Evolutionary conservation across 2,113 vertebrate species (phyloP).

Genomic region (Microcebus jonahi): DNA sequence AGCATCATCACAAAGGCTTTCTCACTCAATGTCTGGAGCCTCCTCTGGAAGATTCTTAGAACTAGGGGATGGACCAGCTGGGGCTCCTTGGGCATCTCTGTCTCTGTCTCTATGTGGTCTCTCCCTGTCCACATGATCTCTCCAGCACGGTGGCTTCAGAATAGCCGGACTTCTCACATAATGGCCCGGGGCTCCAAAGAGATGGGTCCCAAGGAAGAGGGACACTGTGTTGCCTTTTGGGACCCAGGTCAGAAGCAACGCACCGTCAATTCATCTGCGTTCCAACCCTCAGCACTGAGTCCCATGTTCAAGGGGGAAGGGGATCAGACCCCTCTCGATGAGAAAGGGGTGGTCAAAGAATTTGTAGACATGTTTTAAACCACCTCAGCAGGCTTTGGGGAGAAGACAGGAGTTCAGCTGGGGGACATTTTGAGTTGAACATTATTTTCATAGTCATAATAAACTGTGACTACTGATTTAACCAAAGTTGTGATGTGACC

Average conservation of each 20-base stretch:
- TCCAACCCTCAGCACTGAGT: neutral
- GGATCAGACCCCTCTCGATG: neutral
- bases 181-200: neutral
- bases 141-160: neutral
- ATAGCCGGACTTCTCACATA: neutral
- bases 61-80: neutral
- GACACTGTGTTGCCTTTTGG: neutral
- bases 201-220: neutral
- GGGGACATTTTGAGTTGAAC: neutral
- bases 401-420: neutral
- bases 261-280: neutral
- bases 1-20: neutral
- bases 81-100: neutral
- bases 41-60: neutral
- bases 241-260: neutral
- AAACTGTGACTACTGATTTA: neutral
- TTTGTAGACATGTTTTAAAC: neutral
- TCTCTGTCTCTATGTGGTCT: neutral
- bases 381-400: neutral
- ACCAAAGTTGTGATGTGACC: neutral
- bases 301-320: neutral
- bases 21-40: neutral
- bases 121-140: neutral
- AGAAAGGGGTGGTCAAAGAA: neutral
- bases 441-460: neutral